A percentile compares a stretch with the other conserved stretches of the same genome.
These are phyloP conservation scores for Cheiracanthium punctorium DNA, from an alignment of 2,888 invertebrate species.

Conservation along the genomic window DNA sequence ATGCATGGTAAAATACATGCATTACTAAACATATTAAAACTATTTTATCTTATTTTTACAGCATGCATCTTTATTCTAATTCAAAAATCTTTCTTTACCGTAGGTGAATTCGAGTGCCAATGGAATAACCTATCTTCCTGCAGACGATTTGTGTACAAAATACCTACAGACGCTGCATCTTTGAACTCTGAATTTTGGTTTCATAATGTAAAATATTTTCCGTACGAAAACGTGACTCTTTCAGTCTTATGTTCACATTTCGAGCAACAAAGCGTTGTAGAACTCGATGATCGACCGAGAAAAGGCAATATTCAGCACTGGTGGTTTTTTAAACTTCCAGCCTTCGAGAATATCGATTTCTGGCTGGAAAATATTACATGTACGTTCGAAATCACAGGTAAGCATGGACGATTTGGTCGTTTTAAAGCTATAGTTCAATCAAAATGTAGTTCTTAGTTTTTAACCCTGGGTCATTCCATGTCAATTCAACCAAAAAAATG, in stretches of 20 bases:
- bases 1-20: too few species aligned
- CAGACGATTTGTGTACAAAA: constrained; percentile 15
- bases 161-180: not conserved
- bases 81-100: too few species aligned
- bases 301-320: not conserved
- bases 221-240: not conserved
- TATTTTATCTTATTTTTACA: too few species aligned
- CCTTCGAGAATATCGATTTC: not conserved
- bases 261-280: not conserved
- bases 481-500: too few species aligned
- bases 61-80: too few species aligned
- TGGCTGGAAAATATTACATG: not conserved
- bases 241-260: not conserved
- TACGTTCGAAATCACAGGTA: not conserved
- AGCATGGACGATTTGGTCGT: too few species aligned
- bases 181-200: not conserved
- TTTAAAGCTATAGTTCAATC: too few species aligned
- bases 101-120: constrained; percentile 7
- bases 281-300: not conserved
- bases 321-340: not conserved
- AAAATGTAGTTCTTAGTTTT: too few species aligned
- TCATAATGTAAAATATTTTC: not conserved
- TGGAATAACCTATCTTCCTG: constrained; percentile 4
- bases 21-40: too few species aligned
- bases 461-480: too few species aligned